Base-by-base conservation (phyloP, 2,113 vertebrate species). In the Hippocampus barbouri region DNA sequence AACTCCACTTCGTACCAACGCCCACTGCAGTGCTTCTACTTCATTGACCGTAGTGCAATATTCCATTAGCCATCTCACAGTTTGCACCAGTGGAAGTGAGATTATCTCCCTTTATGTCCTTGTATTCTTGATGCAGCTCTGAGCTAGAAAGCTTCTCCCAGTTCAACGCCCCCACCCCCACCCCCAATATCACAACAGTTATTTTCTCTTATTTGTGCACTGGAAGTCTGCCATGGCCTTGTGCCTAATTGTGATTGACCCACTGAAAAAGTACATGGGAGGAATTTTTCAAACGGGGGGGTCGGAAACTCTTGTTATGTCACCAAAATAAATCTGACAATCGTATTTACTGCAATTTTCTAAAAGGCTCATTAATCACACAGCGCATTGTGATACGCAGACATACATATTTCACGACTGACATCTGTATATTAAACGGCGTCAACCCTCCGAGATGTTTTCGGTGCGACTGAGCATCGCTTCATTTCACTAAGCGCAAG, bases 21-120 rank as follows among this genome's bases (percentile, higher is more conserved):
- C 10, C 59, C 23, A 67, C 77, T 79, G 81, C 79, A 78, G 83
- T 72, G 73, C 82, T 65, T 84, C 75, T 71, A 84, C 83, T 83
- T 85, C 79, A 88, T 77, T 87, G 84, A 87, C 83, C 78, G 79
- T 81, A 78, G 72, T 78, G 73, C 85, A 86, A 86, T 86, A 87
- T 85, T 90, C 87, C 86, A 90, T 88, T 88, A 89, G 84, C 87
- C 85, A 82, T 87, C 87, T 82, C 81, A 86, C 76, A 83, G 79
- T 79, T 89, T 89, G 84, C 77, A 88, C 78, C 80, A 69, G 78
- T 86, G 66, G 83, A 67, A 89, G 85, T 84, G 79, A 87, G 79
- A 85, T 87, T 82, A 80, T 75, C 78, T 84, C 78, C 78, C 78
- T 87, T 87, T 89, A 87, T 88, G 83, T 86, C 76, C 82, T 71